Evolutionary conservation across 2,113 vertebrate genomes (phyloP).

Genomic region (Psettodes erumei): DNA sequence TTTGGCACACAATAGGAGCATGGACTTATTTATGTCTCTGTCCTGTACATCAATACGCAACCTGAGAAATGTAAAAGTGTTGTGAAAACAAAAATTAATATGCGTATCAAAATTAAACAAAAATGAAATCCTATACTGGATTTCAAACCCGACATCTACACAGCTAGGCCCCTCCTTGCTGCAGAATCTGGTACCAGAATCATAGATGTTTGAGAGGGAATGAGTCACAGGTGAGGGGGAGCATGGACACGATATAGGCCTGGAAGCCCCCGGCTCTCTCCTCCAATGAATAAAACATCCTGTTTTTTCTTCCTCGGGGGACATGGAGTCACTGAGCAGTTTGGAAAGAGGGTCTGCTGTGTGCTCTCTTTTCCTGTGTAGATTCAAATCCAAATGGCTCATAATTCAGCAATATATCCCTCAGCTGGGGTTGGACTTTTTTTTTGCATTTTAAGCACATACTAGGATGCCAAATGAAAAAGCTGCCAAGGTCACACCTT

Average conservation of each 20-base stretch:
- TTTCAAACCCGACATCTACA: slow-evolving; percentile 10
- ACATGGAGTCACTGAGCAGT: slow-evolving; percentile 20
- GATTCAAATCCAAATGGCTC: slow-evolving; percentile 21
- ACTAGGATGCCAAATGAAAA: slow-evolving; percentile 7
- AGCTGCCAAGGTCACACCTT: slow-evolving; percentile 61
- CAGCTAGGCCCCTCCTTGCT: slow-evolving; percentile 51
- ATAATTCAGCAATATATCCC: neutral
- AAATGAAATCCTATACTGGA: too few relatives aligned
- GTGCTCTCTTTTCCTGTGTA: neutral
- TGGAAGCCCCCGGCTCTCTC: slow-evolving; percentile 42
- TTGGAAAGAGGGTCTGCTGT: slow-evolving; percentile 11
- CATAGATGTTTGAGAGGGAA: slow-evolving; percentile 58
- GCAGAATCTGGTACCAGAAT: slow-evolving; percentile 53
- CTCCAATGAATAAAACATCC: slow-evolving; percentile 62
- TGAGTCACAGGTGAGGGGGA: slow-evolving; percentile 81
- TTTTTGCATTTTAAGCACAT: neutral
- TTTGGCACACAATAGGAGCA: neutral
- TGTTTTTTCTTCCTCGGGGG: slow-evolving; percentile 31
- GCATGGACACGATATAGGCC: slow-evolving; percentile 41
- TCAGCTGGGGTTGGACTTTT: neutral
- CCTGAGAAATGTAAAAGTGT: neutral
- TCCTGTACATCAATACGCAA: neutral
- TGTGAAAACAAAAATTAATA: neutral
- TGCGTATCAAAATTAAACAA: neutral
- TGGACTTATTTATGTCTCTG: neutral